Conservation (phyloP, 2,888 invertebrate species). For the Athripsodes cinereus region DNA sequence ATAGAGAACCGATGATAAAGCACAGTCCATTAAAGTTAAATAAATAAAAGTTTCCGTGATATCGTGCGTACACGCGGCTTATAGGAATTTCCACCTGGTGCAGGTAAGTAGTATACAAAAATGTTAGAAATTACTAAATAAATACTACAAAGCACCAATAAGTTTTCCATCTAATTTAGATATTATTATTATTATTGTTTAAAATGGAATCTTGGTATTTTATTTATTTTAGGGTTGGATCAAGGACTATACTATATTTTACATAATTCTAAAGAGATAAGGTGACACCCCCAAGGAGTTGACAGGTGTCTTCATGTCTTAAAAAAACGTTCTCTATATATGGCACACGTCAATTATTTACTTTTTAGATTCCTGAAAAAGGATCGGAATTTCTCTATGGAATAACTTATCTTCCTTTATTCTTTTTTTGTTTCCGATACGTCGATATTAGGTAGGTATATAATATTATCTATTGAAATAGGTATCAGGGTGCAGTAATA, state of each 20-base stretch:
- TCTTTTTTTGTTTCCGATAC: background rate
- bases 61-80: constrained; percentile 21
- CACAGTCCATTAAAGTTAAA: background rate
- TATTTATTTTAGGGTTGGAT: background rate
- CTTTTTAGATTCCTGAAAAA: background rate
- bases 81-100: constrained; percentile 25
- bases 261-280: background rate
- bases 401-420: background rate
- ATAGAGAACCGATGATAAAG: background rate
- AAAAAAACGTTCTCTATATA: background rate
- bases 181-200: constrained; percentile 20
- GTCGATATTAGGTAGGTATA: background rate
- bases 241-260: too few relatives aligned
- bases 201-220: constrained; percentile 19
- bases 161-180: constrained; percentile 26
- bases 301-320: background rate
- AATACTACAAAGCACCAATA: background rate
- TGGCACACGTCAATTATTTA: background rate
- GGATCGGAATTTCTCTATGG: constrained; percentile 13
- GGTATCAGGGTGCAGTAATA: background rate
- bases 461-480: too few relatives aligned
- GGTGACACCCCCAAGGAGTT: background rate
- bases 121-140: background rate
- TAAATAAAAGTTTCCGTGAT: background rate
- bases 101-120: too few relatives aligned